Conservation (phyloP, 2,113 vertebrate species). For the Callopanchax toddi region DNA sequence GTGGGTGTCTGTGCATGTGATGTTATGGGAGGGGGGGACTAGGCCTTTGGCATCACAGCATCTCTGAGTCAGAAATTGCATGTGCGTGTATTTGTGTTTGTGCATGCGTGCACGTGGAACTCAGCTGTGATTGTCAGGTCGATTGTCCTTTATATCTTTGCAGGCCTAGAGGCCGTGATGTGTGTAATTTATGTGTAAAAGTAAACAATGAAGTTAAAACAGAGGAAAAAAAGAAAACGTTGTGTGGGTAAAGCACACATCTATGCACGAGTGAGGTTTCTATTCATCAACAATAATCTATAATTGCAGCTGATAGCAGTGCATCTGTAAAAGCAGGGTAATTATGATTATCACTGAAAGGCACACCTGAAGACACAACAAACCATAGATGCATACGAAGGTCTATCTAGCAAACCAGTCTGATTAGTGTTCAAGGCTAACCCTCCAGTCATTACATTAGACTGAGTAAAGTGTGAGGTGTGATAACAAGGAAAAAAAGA, state of each 20-base stretch:
- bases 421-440: constrained; percentile 67
- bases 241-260: constrained; percentile 38
- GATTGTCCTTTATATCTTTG: constrained; percentile 67
- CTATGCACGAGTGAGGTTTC: constrained; percentile 11
- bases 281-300: constrained; percentile 63
- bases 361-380: constrained; percentile 70
- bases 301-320: constrained; percentile 62
- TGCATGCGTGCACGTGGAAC: constrained; percentile 58
- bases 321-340: constrained; percentile 50
- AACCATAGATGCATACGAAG: constrained; percentile 60
- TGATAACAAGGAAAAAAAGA: constrained; percentile 54
- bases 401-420: constrained; percentile 36
- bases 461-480: constrained; percentile 57
- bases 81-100: background rate
- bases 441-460: constrained; percentile 53
- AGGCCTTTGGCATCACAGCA: constrained; percentile 36
- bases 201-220: constrained; percentile 8
- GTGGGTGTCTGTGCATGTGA: constrained; percentile 17
- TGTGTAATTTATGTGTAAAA: constrained; percentile 49
- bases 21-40: constrained; percentile 9
- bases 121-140: constrained; percentile 71
- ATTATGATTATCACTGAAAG: constrained; percentile 69
- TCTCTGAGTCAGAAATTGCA: constrained; percentile 36
- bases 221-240: constrained; percentile 1
- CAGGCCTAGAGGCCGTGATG: constrained; percentile 52